Conservation (phyloP, 2,888 invertebrate genomes). For the Campoplex nolae region DNA sequence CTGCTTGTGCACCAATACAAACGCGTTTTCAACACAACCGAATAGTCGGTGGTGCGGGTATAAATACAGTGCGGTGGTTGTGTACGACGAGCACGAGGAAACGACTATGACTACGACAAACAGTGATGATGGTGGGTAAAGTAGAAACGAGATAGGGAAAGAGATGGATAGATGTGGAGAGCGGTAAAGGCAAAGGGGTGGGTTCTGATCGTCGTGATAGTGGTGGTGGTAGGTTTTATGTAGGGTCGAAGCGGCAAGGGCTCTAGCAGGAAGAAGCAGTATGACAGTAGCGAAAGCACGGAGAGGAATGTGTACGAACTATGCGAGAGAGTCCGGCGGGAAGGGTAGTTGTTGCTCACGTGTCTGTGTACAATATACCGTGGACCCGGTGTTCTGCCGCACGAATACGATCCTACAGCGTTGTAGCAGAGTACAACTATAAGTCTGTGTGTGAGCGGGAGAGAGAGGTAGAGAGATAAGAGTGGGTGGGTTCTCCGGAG, state of each 20-base stretch:
- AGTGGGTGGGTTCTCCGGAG: slow-evolving; percentile 57
- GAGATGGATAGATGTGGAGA: slow-evolving; percentile 43
- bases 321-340: slow-evolving; percentile 20
- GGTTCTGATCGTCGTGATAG: slow-evolving; percentile 46
- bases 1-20: slow-evolving; percentile 60
- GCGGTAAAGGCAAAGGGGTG: slow-evolving; percentile 60
- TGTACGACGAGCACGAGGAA: slow-evolving; percentile 55
- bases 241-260: slow-evolving; percentile 36
- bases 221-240: slow-evolving; percentile 47
- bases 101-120: slow-evolving; percentile 47
- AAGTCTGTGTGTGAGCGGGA: slow-evolving; percentile 41
- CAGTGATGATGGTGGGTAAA: slow-evolving; percentile 38
- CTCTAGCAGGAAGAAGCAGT: slow-evolving; percentile 44
- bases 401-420: slow-evolving; percentile 16
- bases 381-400: slow-evolving; percentile 21
- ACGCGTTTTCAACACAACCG: slow-evolving; percentile 63
- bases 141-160: slow-evolving; percentile 19
- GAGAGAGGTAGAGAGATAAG: slow-evolving; percentile 52
- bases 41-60: slow-evolving; percentile 24
- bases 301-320: slow-evolving; percentile 51
- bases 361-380: slow-evolving; percentile 42
- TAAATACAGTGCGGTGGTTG: slow-evolving; percentile 36
- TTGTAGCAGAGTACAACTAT: not conserved
- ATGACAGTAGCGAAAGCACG: slow-evolving; percentile 52
- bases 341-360: slow-evolving; percentile 33